Evolutionary conservation across 2,888 invertebrate species (phyloP).

Genomic region (Tortricodes alternella): DNA sequence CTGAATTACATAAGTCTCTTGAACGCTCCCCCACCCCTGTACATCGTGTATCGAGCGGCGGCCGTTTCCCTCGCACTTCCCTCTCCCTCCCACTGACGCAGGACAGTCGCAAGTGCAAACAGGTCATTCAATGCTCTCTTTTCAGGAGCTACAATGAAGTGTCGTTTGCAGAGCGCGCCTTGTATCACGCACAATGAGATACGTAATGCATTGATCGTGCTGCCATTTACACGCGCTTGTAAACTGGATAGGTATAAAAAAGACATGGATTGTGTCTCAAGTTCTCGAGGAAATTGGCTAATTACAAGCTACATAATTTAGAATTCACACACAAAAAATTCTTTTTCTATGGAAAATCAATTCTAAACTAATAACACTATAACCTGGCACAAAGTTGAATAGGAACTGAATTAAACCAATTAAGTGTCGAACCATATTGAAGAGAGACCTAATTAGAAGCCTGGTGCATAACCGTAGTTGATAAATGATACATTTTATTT

Average conservation of each 20-base stretch:
- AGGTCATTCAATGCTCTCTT: conserved; percentile 50
- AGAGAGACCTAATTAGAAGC: too few species aligned
- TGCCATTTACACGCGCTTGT: conserved; percentile 34
- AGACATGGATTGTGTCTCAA: not conserved
- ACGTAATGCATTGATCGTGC: conserved; percentile 42
- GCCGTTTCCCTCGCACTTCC: conserved; percentile 46
- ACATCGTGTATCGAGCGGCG: conserved; percentile 58
- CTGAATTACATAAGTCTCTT: conserved; percentile 45
- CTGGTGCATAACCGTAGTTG: too few species aligned
- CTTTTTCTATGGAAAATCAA: too few species aligned
- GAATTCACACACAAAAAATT: too few species aligned
- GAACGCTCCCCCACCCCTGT: conserved; percentile 13
- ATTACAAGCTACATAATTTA: too few species aligned
- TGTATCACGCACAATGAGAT: conserved; percentile 44
- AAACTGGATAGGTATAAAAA: not conserved
- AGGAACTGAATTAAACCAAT: too few species aligned
- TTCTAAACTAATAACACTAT: too few species aligned
- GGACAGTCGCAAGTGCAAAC: conserved; percentile 41
- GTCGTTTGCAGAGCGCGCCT: conserved; percentile 44
- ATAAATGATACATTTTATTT: too few species aligned
- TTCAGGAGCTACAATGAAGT: conserved; percentile 43
- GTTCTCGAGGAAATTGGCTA: too few species aligned
- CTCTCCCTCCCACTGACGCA: conserved; percentile 39
- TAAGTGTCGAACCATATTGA: too few species aligned
- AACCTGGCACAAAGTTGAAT: too few species aligned